A percentile compares a stretch with the other conserved stretches of the same genome.
These are phyloP conservation scores for Aporophyla nigra DNA, from an alignment of 2,888 invertebrate genomes.

Conservation along the genomic window DNA sequence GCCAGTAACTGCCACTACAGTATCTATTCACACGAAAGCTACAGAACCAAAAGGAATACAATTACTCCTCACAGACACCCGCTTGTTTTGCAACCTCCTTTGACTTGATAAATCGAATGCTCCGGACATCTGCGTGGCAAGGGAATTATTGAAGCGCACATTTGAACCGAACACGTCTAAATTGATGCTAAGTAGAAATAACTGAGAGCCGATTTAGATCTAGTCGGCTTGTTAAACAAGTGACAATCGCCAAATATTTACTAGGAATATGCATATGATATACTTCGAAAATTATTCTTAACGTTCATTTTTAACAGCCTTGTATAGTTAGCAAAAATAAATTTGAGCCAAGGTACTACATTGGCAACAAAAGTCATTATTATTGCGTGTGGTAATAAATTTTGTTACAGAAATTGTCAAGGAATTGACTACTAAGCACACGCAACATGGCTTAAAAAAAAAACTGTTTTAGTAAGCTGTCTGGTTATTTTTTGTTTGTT, in stretches of 20 bases:
- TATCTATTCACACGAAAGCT: slow-evolving; percentile 25
- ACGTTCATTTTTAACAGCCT: not conserved
- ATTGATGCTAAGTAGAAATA: slow-evolving; percentile 22
- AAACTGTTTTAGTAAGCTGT: not conserved
- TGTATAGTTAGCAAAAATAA: not conserved
- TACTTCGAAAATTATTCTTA: not conserved
- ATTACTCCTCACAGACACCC: slow-evolving; percentile 17
- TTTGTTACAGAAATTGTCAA: not conserved
- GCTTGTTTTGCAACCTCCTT: slow-evolving; percentile 39
- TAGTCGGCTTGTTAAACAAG: slow-evolving; percentile 35
- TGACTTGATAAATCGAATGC: slow-evolving; percentile 57
- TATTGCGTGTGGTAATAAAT: not conserved
- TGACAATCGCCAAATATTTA: slow-evolving; percentile 38
- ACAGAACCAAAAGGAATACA: slow-evolving; percentile 30
- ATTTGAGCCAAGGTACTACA: not conserved
- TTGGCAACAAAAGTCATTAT: slow-evolving; percentile 8
- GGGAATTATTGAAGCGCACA: slow-evolving; percentile 58
- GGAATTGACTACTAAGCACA: not conserved
- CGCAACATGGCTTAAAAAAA: slow-evolving; percentile 22
- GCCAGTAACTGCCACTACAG: not conserved
- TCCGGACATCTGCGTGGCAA: slow-evolving; percentile 54
- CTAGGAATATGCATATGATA: not conserved
- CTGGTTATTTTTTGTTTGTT: not conserved
- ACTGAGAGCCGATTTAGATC: not conserved
- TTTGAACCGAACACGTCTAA: slow-evolving; percentile 38